Conservation (phyloP, 2,888 invertebrate species). For the Frankliniella intonsa region DNA sequence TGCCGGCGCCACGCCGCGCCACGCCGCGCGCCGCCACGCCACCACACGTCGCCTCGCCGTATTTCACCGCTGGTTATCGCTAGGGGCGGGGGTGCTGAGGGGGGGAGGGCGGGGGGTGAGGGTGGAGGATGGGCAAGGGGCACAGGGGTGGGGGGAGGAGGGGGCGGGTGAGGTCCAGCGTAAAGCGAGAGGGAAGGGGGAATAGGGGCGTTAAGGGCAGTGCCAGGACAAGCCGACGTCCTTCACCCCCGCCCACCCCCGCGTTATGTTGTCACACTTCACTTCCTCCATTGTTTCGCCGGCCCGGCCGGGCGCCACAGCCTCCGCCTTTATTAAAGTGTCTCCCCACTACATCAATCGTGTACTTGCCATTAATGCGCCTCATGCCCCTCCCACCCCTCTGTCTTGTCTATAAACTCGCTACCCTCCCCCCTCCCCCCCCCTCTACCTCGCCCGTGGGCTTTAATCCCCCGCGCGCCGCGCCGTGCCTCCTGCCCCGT, state of each 20-base stretch:
- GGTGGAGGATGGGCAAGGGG: neutral
- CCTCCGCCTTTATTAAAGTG: neutral
- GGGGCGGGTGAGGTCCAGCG: too few species aligned
- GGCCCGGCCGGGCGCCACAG: neutral
- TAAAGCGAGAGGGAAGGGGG: too few species aligned
- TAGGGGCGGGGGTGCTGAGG: neutral
- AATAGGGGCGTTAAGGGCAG: too few species aligned
- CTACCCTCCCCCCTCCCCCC: too few species aligned
- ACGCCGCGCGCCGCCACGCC: neutral
- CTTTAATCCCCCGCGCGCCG: too few species aligned
- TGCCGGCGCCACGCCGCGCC: neutral
- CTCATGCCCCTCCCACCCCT: neutral
- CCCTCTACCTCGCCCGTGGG: too few species aligned
- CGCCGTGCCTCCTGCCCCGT: too few species aligned
- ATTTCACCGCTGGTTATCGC: slow-evolving; percentile 13
- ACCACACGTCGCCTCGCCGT: slow-evolving; percentile 20
- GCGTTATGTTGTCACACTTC: slow-evolving; percentile 7
- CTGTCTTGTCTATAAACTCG: too few species aligned
- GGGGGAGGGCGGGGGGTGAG: neutral
- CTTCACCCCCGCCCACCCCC: neutral
- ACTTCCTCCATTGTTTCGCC: neutral
- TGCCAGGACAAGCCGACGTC: neutral
- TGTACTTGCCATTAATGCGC: neutral
- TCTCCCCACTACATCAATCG: neutral
- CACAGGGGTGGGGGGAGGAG: neutral